Percentiles rank a stretch among this genome's conserved stretches.
Conservation (phyloP, 2,113 vertebrate genomes). For the Peucedramus taeniatus region DNA sequence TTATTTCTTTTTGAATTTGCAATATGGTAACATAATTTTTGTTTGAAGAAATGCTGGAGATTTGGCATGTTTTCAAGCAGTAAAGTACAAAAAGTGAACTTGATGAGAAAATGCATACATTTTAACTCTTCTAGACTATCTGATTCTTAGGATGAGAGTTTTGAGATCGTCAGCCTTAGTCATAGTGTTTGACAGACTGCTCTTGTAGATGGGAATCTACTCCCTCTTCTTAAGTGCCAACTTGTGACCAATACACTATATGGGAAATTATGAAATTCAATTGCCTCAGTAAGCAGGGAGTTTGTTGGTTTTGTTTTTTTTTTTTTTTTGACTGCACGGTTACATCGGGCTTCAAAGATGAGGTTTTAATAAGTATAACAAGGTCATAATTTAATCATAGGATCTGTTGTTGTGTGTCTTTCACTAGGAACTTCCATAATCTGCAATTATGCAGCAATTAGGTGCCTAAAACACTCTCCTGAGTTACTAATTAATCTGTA, state of each 20-base stretch:
- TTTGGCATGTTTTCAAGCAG: background rate
- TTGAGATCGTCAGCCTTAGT: background rate
- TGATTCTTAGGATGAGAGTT: background rate
- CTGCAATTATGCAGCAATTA: background rate
- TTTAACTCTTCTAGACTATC: background rate
- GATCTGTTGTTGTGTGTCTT: background rate
- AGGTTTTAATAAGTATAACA: background rate
- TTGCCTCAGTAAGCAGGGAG: background rate
- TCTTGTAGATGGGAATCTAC: background rate
- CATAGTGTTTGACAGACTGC: background rate
- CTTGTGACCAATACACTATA: background rate
- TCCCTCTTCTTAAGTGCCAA: background rate
- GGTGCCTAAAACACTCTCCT: background rate
- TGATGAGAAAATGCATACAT: background rate
- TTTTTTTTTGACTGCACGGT: background rate
- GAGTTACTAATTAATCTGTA: background rate
- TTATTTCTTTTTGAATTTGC: background rate
- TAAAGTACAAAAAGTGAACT: background rate
- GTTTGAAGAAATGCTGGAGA: background rate
- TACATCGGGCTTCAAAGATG: background rate
- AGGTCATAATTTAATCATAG: background rate
- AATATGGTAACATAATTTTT: background rate
- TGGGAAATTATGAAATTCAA: background rate
- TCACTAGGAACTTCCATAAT: background rate
- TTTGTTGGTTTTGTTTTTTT: background rate